phyloP scores from a whole-genome alignment of 2,113 vertebrate species.

The Azemiops feae region DNA sequence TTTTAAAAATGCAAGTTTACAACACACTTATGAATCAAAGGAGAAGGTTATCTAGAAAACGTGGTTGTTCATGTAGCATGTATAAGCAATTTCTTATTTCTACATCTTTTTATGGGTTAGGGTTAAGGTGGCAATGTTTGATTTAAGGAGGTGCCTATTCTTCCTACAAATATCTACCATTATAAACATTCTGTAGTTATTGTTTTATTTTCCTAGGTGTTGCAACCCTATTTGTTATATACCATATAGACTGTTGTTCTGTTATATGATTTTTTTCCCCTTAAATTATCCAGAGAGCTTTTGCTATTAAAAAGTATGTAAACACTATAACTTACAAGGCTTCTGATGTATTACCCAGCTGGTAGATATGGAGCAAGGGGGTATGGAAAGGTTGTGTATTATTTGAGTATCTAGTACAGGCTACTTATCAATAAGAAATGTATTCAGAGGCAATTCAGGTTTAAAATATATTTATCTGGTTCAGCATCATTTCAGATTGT shows the following conservation, averaged over 20 bases:
- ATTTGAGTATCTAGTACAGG: neutral
- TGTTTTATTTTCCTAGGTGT: neutral
- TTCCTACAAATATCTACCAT: neutral
- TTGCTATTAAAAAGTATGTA: neutral
- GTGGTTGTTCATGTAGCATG: neutral
- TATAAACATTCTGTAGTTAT: neutral
- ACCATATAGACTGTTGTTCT: neutral
- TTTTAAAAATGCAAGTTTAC: neutral
- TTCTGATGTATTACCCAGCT: neutral
- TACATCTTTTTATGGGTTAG: neutral
- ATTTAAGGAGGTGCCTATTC: neutral
- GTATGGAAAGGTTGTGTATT: neutral
- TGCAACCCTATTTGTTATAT: neutral
- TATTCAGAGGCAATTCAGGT: neutral
- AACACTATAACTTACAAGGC: neutral
- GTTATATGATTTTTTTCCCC: neutral
- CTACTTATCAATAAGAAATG: neutral
- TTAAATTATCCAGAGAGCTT: neutral
- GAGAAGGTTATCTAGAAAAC: neutral
- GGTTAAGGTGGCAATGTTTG: neutral
- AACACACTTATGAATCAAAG: too few relatives aligned
- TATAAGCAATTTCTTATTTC: neutral
- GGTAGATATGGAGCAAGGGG: neutral
- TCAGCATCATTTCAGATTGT: neutral
- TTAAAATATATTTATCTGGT: neutral